Base-by-base conservation (phyloP, 2,797 vertebrate genomes). In the Sebastes steindachneri region DNA sequence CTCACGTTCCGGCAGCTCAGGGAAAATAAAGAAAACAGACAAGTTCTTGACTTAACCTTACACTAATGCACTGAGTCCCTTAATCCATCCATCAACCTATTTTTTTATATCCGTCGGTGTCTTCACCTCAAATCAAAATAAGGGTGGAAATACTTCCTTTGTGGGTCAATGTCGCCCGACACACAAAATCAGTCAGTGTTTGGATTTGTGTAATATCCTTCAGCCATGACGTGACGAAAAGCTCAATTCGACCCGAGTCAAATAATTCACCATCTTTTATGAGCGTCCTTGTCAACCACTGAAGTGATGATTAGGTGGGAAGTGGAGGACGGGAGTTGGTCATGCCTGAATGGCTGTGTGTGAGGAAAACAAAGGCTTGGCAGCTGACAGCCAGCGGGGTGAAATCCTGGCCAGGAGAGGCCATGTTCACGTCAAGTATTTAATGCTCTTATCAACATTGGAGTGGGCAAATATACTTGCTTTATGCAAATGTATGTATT, bases 161-260 rank as follows among this genome's bases (percentile, higher is more conserved):
- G 67, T 12, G 72, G 80, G 88, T 92, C 90, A 86, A 66, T 89
- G 86, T 76, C 67, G 15, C 14, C 73, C 10, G 12, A 53, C 62
- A 5, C 73, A 21, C n/a, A 5, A 59, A 84, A 82, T 76, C 79
- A 64, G 73, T 88, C 88, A 86, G 66, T 64, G 66, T 89, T 89
- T 78, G 83, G 82, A 88, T 92, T 89, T 87, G 88, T 83, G 74
- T 90, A 89, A 87, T 92, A 94, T 94, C 93, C 88, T 95, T 94
- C 91, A 87, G 82, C 81, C 62, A 83, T 83, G 89, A 91, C 68
- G 54, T 90, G 86, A 89, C 70, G 68, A 88, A 94, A 86, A 89
- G 92, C 90, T 90, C 85, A 88, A 85, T 91, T 90, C 67, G 62
- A 88, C 79, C 82, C 1, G 19, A 88, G 86, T 83, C 81, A 88